phyloP scores from a whole-genome alignment of 2,797 vertebrate species.

The Acridotheres tristis region DNA sequence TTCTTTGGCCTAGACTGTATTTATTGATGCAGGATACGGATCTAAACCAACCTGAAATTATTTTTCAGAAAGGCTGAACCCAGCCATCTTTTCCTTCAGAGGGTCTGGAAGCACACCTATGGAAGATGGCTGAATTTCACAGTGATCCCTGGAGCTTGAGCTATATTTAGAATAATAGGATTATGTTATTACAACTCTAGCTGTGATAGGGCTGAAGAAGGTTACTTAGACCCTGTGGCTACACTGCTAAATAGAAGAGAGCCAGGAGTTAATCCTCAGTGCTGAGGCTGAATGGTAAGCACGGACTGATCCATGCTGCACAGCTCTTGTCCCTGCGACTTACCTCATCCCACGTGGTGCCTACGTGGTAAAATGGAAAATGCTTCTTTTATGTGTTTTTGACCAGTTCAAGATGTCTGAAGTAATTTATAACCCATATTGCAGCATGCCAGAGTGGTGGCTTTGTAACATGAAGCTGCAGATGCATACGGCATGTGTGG shows the following conservation, averaged over 20 bases:
- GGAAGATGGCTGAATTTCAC: slow-evolving; percentile 10
- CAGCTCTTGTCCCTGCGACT: background rate
- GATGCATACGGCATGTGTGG: background rate
- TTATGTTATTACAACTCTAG: slow-evolving; percentile 8
- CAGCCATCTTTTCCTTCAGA: background rate
- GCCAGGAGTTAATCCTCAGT: background rate
- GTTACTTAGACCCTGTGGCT: background rate
- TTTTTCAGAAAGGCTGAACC: background rate
- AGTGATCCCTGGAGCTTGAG: background rate
- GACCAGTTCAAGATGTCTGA: background rate
- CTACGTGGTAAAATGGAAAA: background rate
- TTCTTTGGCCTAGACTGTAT: background rate
- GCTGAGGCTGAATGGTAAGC: background rate
- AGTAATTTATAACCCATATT: background rate
- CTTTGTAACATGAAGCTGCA: background rate
- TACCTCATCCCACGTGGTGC: background rate
- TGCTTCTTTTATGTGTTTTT: background rate
- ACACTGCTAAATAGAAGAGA: background rate
- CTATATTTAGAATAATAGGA: slow-evolving; percentile 34
- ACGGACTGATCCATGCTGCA: background rate
- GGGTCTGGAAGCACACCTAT: background rate
- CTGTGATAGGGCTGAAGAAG: background rate
- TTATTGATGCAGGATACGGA: background rate
- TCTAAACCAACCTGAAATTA: background rate
- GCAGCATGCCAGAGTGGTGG: background rate